These are phyloP conservation scores for Euplagia quadripunctaria DNA, from an alignment of 2,888 invertebrate species.

Conservation along the genomic window DNA sequence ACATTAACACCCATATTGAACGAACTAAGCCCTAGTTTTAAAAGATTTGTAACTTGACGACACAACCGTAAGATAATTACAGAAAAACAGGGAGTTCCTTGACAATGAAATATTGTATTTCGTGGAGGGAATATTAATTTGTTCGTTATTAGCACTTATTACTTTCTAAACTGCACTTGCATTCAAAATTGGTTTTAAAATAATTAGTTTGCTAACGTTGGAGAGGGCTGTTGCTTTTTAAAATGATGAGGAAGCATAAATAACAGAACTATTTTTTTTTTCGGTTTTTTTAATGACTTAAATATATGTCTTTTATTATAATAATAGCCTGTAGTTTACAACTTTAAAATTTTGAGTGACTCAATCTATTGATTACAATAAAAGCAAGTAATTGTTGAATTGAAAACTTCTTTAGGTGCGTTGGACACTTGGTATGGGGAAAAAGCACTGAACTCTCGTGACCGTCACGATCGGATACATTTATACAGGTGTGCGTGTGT, in stretches of 20 bases:
- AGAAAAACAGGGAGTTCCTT: constrained; percentile 22
- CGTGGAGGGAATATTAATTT: constrained; percentile 48
- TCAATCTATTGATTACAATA: no score
- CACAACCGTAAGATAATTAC: constrained; percentile 47
- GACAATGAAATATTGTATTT: constrained; percentile 41
- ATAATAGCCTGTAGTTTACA: no score
- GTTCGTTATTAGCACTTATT: constrained; percentile 23
- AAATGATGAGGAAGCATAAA: background rate
- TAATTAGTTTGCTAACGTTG: background rate
- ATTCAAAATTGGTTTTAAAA: constrained; percentile 3
- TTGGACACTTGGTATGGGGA: no score
- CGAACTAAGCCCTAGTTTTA: constrained; percentile 49
- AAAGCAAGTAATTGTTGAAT: no score
- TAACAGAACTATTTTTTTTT: no score
- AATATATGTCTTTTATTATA: no score
- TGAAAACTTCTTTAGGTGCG: no score
- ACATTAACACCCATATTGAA: constrained; percentile 73
- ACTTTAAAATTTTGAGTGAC: no score
- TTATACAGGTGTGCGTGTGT: no score
- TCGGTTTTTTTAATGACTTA: no score
- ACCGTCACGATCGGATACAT: no score
- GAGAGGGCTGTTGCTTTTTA: background rate
- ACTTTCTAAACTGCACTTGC: constrained; percentile 9
- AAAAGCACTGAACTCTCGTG: no score
- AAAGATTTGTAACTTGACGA: constrained; percentile 52